Evolutionary conservation across 2,888 invertebrate species (phyloP).

Genomic region (Onthophagus sagittarius): DNA sequence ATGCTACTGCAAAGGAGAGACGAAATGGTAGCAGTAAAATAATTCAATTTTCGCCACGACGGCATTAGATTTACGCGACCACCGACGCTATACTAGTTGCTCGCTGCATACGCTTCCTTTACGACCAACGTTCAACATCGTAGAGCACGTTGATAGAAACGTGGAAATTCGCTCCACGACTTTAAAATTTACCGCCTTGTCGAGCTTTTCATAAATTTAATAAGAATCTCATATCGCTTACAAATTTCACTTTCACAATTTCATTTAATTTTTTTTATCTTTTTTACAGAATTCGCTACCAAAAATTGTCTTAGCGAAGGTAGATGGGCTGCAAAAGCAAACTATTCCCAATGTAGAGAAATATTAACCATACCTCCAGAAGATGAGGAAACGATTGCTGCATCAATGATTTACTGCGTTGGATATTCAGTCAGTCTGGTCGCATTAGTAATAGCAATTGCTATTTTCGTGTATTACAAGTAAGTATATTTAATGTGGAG

Average conservation of each 20-base stretch:
- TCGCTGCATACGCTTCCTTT: not conserved
- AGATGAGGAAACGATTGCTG: constrained; percentile 61
- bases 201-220: not conserved
- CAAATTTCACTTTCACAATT: not conserved
- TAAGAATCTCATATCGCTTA: not conserved
- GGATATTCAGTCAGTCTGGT: constrained; percentile 83
- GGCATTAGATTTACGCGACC: not conserved
- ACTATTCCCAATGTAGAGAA: constrained; percentile 69
- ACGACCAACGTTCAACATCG: not conserved
- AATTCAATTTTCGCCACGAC: not conserved
- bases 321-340: constrained; percentile 72
- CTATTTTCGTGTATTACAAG: constrained; percentile 88
- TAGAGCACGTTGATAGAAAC: not conserved
- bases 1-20: not conserved
- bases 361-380: constrained; percentile 50
- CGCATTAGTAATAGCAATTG: constrained; percentile 75
- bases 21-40: not conserved
- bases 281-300: constrained; percentile 77
- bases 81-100: not conserved
- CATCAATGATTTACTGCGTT: constrained; percentile 75
- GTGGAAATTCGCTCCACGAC: not conserved
- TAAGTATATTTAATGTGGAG: constrained; percentile 54
- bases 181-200: not conserved
- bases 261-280: not conserved
- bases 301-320: constrained; percentile 73